A percentile compares a stretch with the other conserved stretches of the same genome.
These are phyloP conservation scores for human DNA, from an alignment of 2,113 vertebrate genomes.

Conservation along the genomic window DNA sequence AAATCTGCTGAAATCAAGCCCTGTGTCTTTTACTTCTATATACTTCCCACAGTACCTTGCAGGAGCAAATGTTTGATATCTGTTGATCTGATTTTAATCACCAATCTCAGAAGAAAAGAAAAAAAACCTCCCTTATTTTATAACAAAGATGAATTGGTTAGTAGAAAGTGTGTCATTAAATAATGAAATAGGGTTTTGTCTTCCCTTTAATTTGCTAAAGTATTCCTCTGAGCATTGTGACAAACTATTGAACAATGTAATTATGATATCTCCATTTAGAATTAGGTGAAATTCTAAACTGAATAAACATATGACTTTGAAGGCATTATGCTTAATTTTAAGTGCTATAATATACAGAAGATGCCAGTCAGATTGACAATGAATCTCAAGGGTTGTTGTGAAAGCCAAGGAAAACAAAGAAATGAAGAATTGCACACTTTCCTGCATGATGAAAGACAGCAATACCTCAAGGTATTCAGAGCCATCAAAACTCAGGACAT, in stretches of 20 bases:
- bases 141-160: slow-evolving; percentile 17
- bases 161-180: slow-evolving; percentile 50
- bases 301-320: slow-evolving; percentile 58
- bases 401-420: slow-evolving; percentile 52
- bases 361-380: slow-evolving; percentile 47
- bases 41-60: not conserved
- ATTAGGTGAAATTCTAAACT: slow-evolving; percentile 51
- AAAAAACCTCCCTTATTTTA: slow-evolving; percentile 29
- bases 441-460: slow-evolving; percentile 8
- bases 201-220: slow-evolving; percentile 59
- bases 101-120: slow-evolving; percentile 35
- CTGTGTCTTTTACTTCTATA: not conserved
- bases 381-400: slow-evolving; percentile 1
- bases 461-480: slow-evolving; percentile 3
- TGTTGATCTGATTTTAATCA: slow-evolving; percentile 50
- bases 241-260: slow-evolving; percentile 55
- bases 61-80: slow-evolving; percentile 9
- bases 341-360: not conserved
- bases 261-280: slow-evolving; percentile 53
- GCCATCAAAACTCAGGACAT: slow-evolving; percentile 18
- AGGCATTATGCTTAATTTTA: slow-evolving; percentile 53
- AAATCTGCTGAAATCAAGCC: not conserved
- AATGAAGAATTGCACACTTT: slow-evolving; percentile 56
- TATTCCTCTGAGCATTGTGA: slow-evolving; percentile 43
- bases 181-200: slow-evolving; percentile 47